Evolutionary conservation across 2,888 invertebrate species (phyloP).

Genomic region (Tuberolachnus salignus): DNA sequence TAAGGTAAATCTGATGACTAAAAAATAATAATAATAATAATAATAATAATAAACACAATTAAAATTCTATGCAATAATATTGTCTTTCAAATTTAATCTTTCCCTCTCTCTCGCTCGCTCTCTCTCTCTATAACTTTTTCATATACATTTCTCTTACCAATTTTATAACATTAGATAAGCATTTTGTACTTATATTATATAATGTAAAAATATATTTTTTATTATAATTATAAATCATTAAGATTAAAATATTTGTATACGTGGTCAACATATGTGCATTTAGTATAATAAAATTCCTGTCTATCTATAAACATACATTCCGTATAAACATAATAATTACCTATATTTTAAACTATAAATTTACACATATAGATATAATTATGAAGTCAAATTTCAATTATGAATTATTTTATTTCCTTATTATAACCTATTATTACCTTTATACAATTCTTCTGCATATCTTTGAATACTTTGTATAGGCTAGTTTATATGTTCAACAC

Average conservation of each 20-base stretch:
- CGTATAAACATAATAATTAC: too few species aligned
- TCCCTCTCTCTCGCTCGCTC: too few species aligned
- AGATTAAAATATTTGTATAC: too few species aligned
- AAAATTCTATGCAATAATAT: neutral
- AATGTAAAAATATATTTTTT: conserved; percentile 3
- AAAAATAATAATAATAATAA: conserved; percentile 9
- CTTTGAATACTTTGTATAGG: too few species aligned
- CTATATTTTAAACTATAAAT: neutral
- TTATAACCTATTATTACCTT: too few species aligned
- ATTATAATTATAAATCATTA: neutral
- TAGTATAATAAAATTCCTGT: neutral
- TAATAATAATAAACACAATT: neutral
- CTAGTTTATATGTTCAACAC: too few species aligned
- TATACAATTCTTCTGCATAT: too few species aligned
- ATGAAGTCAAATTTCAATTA: neutral
- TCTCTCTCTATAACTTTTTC: neutral
- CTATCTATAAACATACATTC: neutral
- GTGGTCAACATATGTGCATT: neutral
- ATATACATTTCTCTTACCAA: too few species aligned
- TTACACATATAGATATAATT: neutral
- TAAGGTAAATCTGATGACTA: conserved; percentile 26
- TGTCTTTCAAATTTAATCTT: neutral
- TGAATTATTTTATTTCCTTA: too few species aligned
- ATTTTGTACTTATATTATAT: neutral
- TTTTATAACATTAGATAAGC: neutral